Conservation (phyloP, 1,140 invertebrate genomes). For the Camponotus pennsylvanicus region DNA sequence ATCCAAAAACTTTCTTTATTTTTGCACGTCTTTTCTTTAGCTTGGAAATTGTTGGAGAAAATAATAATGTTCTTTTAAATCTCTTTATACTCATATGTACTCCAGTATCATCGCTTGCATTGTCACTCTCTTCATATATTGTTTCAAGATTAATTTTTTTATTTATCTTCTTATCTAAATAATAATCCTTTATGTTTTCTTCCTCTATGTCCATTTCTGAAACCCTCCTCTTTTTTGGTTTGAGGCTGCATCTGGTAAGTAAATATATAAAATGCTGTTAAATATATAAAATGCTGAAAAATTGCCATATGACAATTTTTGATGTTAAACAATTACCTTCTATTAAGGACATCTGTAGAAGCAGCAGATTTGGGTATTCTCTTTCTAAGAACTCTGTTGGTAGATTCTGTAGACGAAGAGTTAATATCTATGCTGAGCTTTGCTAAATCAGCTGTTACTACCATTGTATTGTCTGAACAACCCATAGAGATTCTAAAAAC, state of each 20-base stretch:
- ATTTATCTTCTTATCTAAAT: constrained; percentile 81
- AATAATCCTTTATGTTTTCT: constrained; percentile 79
- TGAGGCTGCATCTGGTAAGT: constrained; percentile 77
- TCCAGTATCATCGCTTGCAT: constrained; percentile 66
- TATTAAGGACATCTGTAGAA: constrained; percentile 72
- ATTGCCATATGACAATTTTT: no score
- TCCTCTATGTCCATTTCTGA: constrained; percentile 77
- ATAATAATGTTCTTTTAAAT: constrained; percentile 82
- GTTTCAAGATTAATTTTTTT: constrained; percentile 81
- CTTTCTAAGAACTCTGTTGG: constrained; percentile 68
- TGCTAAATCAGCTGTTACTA: constrained; percentile 80
- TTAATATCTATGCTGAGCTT: constrained; percentile 78
- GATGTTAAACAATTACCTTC: constrained; percentile 75
- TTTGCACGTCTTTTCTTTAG: constrained; percentile 81
- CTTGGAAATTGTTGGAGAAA: constrained; percentile 76
- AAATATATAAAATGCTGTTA: constrained; percentile 1
- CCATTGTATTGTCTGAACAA: constrained; percentile 67
- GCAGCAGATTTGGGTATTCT: constrained; percentile 59
- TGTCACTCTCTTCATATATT: constrained; percentile 82
- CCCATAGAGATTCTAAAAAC: constrained; percentile 56
- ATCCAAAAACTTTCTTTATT: constrained; percentile 80
- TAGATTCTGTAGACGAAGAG: constrained; percentile 16
- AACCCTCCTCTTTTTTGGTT: constrained; percentile 78
- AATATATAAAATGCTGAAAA: no score
- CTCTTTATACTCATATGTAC: constrained; percentile 78